Evolutionary conservation across 2,797 vertebrate species (phyloP).

Genomic region (Sebastes flavidus): DNA sequence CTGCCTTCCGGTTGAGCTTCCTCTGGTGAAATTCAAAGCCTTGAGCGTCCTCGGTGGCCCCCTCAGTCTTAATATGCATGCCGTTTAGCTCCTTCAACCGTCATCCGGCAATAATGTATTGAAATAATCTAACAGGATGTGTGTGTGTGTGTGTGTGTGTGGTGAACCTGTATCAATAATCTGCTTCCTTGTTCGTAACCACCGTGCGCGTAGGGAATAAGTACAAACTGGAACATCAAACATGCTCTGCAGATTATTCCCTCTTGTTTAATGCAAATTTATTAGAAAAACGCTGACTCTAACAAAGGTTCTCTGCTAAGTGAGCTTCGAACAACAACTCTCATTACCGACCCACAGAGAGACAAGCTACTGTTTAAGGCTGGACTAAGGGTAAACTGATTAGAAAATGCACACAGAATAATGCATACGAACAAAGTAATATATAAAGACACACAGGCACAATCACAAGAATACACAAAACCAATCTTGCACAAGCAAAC

Average conservation of each 20-base stretch:
- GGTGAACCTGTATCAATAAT: slow-evolving; percentile 22
- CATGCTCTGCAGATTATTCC: slow-evolving; percentile 29
- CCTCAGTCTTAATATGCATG: slow-evolving; percentile 28
- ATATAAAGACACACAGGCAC: slow-evolving; percentile 24
- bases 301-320: slow-evolving; percentile 50
- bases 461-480: slow-evolving; percentile 19
- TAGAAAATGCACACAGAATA: slow-evolving; percentile 54
- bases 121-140: slow-evolving; percentile 21
- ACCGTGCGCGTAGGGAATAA: slow-evolving; percentile 9
- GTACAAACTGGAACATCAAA: slow-evolving; percentile 26
- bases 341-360: slow-evolving; percentile 71
- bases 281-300: slow-evolving; percentile 63
- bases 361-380: slow-evolving; percentile 19
- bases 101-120: slow-evolving; percentile 17
- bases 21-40: slow-evolving; percentile 30
- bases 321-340: slow-evolving; percentile 47
- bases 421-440: slow-evolving; percentile 54
- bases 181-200: slow-evolving; percentile 29
- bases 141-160: not conserved
- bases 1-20: slow-evolving; percentile 25
- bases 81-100: slow-evolving; percentile 18
- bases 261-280: slow-evolving; percentile 55
- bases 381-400: slow-evolving; percentile 55
- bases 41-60: not conserved
- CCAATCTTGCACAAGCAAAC: slow-evolving; percentile 11